Evolutionary conservation across 2,888 invertebrate species (phyloP).

Genomic region (Halocaridina rubra): DNA sequence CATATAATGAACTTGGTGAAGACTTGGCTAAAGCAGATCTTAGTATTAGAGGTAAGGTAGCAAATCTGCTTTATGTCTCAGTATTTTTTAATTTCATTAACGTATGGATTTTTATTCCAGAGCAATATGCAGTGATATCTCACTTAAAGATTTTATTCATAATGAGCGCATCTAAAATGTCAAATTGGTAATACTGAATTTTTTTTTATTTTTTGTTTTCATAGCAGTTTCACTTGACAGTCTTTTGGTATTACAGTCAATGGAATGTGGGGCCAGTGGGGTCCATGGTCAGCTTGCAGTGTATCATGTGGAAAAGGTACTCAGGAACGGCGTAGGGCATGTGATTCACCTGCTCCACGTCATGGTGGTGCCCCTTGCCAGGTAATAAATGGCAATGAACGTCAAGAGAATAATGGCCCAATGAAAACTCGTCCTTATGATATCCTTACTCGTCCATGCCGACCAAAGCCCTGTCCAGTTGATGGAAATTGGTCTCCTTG

Average conservation of each 20-base stretch:
- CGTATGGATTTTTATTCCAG: too few species aligned
- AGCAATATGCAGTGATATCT: too few species aligned
- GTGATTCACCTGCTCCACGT: slow-evolving; percentile 67
- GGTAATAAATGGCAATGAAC: slow-evolving; percentile 66
- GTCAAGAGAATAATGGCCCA: not conserved
- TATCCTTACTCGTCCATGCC: slow-evolving; percentile 27
- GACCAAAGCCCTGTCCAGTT: slow-evolving; percentile 47
- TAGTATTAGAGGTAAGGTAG: slow-evolving; percentile 65
- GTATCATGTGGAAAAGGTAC: slow-evolving; percentile 68
- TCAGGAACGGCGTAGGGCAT: slow-evolving; percentile 66
- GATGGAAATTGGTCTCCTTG: slow-evolving; percentile 68
- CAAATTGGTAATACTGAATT: too few species aligned
- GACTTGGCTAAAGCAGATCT: slow-evolving; percentile 51
- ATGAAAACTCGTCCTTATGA: not conserved
- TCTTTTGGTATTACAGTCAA: too few species aligned
- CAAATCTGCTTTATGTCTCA: too few species aligned
- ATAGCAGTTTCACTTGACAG: too few species aligned
- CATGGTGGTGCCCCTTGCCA: slow-evolving; percentile 69
- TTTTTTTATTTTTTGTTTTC: too few species aligned
- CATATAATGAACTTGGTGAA: slow-evolving; percentile 56
- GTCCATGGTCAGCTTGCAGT: slow-evolving; percentile 68
- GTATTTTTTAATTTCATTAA: too few species aligned
- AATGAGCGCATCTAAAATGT: too few species aligned
- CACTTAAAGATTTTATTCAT: too few species aligned
- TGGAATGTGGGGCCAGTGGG: slow-evolving; percentile 69